Evolutionary conservation across 2,797 vertebrate genomes (phyloP), one percentile per base, ranked within the genome.

Genomic region (Eidolon dupreanum): DNA sequence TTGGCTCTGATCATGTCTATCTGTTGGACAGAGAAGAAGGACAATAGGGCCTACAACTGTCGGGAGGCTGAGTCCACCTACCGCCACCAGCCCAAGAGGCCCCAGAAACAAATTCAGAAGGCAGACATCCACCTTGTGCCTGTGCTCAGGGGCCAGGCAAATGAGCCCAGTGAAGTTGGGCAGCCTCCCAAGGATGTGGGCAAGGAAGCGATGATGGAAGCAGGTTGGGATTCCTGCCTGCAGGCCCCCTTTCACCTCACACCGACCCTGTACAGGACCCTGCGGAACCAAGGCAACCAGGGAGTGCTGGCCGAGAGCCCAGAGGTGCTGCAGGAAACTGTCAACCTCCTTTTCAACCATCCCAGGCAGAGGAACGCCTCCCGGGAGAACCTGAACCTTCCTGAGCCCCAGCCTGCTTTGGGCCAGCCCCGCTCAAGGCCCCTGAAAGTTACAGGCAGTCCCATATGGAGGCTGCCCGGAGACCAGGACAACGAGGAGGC

Each of bases 11-110:
- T 99, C 9, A 98, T 99, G 73, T 99, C 99, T 0, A 98, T 99
- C 93, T 99, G 99, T 71, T 99, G 98, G 78, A 99, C 98, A 0
- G 99, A 99, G 73, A 97, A 95, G 59, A 99, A 99, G 98, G 99
- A 99, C 20, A 98, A 98, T 97, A 98, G 96, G 77, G 99, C 99
- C 20, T 99, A 99, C 98, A 99, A 99, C 98, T 99, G 99, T 98
- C 98, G 99, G 65, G 99, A 99, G 97, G 99, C 99, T 0, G 99
- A 99, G 96, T 99, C 99, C 0, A 99, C 98, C n/a, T 99, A 98
- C 96, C 98, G 99, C 74, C 99, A 99, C 97, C 99, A 99, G 97
- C 99, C 99, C 19, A 99, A 99, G 65, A 99, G 99, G 36, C 99
- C 99, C 0, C 99, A 99, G 97, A 99, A 99, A 85, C 99, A 99